These are phyloP conservation scores for Campoplex nolae DNA, from an alignment of 2,888 invertebrate species.

Conservation along the genomic window DNA sequence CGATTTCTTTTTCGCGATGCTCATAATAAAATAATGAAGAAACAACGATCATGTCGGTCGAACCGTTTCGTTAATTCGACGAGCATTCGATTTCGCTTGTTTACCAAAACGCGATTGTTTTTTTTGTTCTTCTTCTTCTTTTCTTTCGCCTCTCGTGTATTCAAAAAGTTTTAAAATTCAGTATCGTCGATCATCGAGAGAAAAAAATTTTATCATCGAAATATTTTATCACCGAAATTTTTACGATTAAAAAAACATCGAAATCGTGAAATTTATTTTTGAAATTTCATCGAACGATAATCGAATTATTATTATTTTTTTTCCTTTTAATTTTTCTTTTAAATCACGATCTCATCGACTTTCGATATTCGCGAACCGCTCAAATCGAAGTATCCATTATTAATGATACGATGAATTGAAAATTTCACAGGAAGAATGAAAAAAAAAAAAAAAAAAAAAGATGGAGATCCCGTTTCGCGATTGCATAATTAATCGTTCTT, in stretches of 20 bases:
- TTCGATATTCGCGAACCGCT: not conserved
- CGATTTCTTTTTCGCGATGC: not conserved
- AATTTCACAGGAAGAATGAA: not conserved
- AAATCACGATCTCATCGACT: not conserved
- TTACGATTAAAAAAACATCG: too few species aligned
- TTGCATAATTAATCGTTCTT: slow-evolving; percentile 36
- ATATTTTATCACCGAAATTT: not conserved
- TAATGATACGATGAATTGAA: slow-evolving; percentile 6
- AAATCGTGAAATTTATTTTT: too few species aligned
- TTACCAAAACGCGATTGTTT: not conserved
- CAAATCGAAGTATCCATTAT: slow-evolving; percentile 5
- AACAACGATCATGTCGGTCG: not conserved
- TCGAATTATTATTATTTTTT: too few species aligned
- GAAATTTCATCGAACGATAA: not conserved
- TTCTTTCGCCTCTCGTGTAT: not conserved
- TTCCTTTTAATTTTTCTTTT: too few species aligned
- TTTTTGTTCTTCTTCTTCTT: too few species aligned
- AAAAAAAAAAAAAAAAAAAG: not conserved
- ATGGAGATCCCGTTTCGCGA: not conserved
- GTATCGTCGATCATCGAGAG: not conserved
- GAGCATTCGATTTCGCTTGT: not conserved
- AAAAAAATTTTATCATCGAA: not conserved
- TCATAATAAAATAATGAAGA: not conserved
- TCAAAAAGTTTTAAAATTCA: not conserved
- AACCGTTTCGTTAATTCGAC: not conserved